These are phyloP conservation scores for Pangasianodon gigas DNA, from an alignment of 2,113 vertebrate species.

Conservation along the genomic window DNA sequence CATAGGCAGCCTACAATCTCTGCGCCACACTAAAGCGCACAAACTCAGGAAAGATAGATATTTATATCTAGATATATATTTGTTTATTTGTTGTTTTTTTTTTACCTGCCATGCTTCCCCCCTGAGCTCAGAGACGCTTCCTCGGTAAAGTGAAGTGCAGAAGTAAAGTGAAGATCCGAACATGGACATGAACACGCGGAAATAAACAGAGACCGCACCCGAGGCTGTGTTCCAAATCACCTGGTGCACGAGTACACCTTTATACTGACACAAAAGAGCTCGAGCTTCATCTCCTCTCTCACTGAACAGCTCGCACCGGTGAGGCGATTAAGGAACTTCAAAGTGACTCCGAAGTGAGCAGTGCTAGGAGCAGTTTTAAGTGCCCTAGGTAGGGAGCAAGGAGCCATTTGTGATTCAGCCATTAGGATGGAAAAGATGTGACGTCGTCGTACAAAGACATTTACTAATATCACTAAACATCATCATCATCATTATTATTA, in stretches of 20 bases:
- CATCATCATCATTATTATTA: background rate
- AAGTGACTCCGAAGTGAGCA: background rate
- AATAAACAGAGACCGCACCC: background rate
- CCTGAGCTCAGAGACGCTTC: background rate
- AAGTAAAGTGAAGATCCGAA: background rate
- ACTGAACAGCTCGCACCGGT: background rate
- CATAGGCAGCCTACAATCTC: background rate
- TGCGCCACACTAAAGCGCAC: background rate
- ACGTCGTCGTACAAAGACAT: background rate
- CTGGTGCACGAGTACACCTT: too few relatives aligned
- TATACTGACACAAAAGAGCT: background rate
- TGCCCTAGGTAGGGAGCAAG: background rate
- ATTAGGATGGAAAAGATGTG: background rate
- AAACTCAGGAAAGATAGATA: background rate
- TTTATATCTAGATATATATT: too few relatives aligned
- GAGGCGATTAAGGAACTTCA: background rate
- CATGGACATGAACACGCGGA: background rate
- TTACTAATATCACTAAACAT: background rate
- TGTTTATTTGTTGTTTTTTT: background rate
- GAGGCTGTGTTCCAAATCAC: conserved; percentile 9
- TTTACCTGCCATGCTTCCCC: conserved; percentile 14
- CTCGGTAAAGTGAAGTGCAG: background rate
- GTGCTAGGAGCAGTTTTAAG: background rate
- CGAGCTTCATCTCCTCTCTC: background rate
- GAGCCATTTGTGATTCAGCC: background rate